Conservation (phyloP, 1,140 invertebrate genomes). For the Carposina sasakii region DNA sequence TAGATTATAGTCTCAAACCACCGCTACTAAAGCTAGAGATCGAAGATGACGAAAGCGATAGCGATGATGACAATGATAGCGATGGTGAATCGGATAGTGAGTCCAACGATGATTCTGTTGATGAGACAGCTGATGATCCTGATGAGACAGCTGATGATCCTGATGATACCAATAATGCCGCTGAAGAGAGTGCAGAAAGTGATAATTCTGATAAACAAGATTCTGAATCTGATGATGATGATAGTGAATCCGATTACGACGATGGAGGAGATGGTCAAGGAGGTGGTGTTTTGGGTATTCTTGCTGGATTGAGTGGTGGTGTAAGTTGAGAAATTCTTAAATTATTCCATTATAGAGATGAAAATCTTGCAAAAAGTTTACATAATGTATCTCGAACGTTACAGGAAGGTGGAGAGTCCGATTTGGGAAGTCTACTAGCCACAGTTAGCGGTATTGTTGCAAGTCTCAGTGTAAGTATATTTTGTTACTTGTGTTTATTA, state of each 20-base stretch:
- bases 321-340: conserved; percentile 37
- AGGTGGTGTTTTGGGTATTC: conserved; percentile 53
- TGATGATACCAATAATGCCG: conserved; percentile 23
- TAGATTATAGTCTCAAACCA: conserved; percentile 35
- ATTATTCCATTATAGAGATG: not conserved
- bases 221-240: conserved; percentile 31
- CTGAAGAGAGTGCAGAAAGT: not conserved
- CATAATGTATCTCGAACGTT: conserved; percentile 14
- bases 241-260: conserved; percentile 47
- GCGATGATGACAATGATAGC: conserved; percentile 16
- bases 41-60: conserved; percentile 14
- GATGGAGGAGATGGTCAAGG: conserved; percentile 55
- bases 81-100: conserved; percentile 25
- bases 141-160: conserved; percentile 27
- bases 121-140: conserved; percentile 28
- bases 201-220: conserved; percentile 30
- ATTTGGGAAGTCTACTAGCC: conserved; percentile 55
- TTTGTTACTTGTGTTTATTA: not conserved
- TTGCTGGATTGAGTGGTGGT: conserved; percentile 57
- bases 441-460: conserved; percentile 54
- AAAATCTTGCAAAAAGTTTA: not conserved
- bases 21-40: conserved; percentile 38
- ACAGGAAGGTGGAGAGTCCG: conserved; percentile 57
- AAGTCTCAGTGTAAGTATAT: conserved; percentile 53
- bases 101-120: too few relatives aligned